These are phyloP conservation scores for Epirrita christyi DNA, from an alignment of 2,888 invertebrate genomes.

Conservation along the genomic window DNA sequence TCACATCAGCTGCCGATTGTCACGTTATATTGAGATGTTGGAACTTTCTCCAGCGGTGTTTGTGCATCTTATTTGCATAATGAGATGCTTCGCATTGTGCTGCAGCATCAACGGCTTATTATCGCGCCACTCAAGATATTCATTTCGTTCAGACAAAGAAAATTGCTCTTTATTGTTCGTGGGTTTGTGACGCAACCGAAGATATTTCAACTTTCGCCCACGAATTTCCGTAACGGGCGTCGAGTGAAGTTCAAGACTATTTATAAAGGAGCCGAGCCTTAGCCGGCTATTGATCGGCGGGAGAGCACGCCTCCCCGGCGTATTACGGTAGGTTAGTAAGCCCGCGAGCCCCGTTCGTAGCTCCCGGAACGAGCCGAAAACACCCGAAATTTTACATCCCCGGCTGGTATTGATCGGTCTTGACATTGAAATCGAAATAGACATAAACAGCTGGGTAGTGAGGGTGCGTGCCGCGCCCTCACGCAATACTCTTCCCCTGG, in stretches of 20 bases:
- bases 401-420: constrained; percentile 82
- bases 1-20: constrained; percentile 77
- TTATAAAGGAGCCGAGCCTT: constrained; percentile 78
- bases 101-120: constrained; percentile 61
- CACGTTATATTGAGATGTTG: constrained; percentile 79
- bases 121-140: constrained; percentile 54
- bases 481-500: constrained; percentile 55
- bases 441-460: constrained; percentile 79
- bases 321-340: constrained; percentile 84
- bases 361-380: constrained; percentile 78
- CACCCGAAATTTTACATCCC: constrained; percentile 82
- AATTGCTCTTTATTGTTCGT: constrained; percentile 42
- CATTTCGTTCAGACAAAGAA: constrained; percentile 50
- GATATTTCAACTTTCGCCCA: constrained; percentile 72
- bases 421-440: constrained; percentile 84
- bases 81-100: constrained; percentile 64
- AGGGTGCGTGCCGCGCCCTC: constrained; percentile 72
- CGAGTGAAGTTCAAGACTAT: constrained; percentile 83
- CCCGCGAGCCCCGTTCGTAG: constrained; percentile 66
- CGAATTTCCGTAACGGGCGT: constrained; percentile 58
- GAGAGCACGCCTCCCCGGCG: constrained; percentile 72
- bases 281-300: constrained; percentile 79
- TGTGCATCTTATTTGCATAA: constrained; percentile 78
- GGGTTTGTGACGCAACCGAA: constrained; percentile 54
- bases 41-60: constrained; percentile 70